phyloP scores from a whole-genome alignment of 2,113 vertebrate species.

The Psilopsiagon aymara region DNA sequence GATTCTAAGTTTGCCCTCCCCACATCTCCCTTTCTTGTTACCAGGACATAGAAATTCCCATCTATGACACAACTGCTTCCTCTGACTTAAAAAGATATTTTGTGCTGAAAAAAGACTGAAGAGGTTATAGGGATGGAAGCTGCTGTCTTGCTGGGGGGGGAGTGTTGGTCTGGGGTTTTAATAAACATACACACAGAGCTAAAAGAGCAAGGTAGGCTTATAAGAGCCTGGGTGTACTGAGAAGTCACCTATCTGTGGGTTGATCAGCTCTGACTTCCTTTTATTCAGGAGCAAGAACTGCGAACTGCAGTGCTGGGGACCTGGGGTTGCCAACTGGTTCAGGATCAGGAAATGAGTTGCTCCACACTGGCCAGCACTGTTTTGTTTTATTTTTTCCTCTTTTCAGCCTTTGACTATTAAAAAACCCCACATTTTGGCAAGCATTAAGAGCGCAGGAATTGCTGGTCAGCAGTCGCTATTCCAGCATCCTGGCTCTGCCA shows the following conservation, averaged over 20 bases:
- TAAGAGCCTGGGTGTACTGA: neutral
- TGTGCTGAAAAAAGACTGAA: neutral
- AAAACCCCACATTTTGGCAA: neutral
- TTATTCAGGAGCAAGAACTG: neutral
- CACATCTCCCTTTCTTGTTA: neutral
- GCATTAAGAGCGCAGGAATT: neutral
- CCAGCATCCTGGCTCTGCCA: slow-evolving; percentile 6
- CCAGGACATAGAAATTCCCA: neutral
- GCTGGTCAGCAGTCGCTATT: slow-evolving; percentile 27
- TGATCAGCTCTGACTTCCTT: neutral
- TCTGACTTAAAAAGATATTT: neutral
- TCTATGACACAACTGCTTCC: neutral
- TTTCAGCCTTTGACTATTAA: neutral
- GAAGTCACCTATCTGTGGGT: neutral
- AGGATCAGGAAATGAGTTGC: neutral
- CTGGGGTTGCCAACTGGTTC: neutral
- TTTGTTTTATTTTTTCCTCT: neutral
- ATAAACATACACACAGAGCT: neutral
- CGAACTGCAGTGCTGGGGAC: neutral
- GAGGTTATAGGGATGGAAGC: neutral
- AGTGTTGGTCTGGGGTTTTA: neutral
- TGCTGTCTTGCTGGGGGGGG: neutral
- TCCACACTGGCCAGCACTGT: neutral
- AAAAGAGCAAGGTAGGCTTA: neutral
- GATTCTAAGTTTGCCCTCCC: neutral